Evolutionary conservation across 2,888 invertebrate genomes (phyloP).

Genomic region (Napeogenes sylphis): DNA sequence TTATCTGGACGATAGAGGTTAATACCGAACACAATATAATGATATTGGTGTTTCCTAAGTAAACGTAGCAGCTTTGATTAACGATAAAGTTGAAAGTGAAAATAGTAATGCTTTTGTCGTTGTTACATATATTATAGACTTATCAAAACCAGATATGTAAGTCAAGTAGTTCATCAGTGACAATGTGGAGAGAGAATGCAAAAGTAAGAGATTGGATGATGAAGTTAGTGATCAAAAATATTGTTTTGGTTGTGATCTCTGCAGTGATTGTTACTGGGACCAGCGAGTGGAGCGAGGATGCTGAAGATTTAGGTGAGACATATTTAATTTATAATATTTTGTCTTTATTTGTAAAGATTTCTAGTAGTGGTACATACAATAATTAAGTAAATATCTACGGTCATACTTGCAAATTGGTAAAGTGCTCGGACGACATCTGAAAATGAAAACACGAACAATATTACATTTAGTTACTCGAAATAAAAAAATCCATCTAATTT

Average conservation of each 20-base stretch:
- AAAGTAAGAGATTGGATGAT: constrained; percentile 30
- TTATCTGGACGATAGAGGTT: constrained; percentile 11
- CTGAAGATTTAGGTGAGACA: constrained; percentile 68
- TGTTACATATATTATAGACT: constrained; percentile 8
- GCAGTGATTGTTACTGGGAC: constrained; percentile 56
- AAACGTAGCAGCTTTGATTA: constrained; percentile 16
- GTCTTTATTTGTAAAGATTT: no score
- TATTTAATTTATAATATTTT: constrained; percentile 2
- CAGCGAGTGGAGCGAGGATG: constrained; percentile 73
- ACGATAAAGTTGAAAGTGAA: constrained; percentile 13
- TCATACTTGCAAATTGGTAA: no score
- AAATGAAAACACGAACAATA: no score
- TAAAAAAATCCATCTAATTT: no score
- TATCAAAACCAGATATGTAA: constrained; percentile 7
- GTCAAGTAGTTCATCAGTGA: constrained; percentile 6
- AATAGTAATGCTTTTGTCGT: constrained; percentile 11
- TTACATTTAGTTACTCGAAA: no score
- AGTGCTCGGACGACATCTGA: no score
- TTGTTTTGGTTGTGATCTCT: constrained; percentile 46
- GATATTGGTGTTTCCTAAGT: constrained; percentile 4
- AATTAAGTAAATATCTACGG: no score
- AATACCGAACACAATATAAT: constrained; percentile 6
- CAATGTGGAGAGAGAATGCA: constrained; percentile 17
- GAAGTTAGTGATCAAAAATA: constrained; percentile 45
- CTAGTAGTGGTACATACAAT: no score